A percentile compares a stretch with the other conserved stretches of the same genome.
Conservation (phyloP, 2,888 invertebrate species). For the Metellina segmentata region DNA sequence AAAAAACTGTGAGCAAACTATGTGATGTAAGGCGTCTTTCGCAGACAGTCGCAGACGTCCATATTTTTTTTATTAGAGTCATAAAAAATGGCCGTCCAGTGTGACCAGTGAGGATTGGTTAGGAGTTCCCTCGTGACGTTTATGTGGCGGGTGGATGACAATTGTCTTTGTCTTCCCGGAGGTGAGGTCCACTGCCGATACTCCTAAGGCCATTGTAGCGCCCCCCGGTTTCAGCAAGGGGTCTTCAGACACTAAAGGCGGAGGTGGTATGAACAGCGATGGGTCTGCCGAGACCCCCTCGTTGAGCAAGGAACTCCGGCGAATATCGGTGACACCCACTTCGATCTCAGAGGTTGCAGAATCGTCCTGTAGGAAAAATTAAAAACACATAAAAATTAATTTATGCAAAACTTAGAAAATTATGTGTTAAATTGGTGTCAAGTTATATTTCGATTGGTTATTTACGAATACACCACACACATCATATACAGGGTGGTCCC, state of each 20-base stretch:
- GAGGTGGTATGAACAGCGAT: slow-evolving; percentile 62
- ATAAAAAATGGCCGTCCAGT: slow-evolving; percentile 75
- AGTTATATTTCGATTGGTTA: too few species aligned
- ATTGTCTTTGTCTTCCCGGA: slow-evolving; percentile 75
- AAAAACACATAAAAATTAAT: background rate
- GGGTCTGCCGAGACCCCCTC: slow-evolving; percentile 57
- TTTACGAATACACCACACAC: too few species aligned
- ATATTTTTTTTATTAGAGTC: slow-evolving; percentile 34
- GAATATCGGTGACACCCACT: slow-evolving; percentile 41
- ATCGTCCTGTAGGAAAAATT: slow-evolving; percentile 51
- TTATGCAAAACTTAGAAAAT: background rate
- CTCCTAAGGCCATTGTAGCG: slow-evolving; percentile 68
- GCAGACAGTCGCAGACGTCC: background rate
- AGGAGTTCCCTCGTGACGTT: slow-evolving; percentile 44
- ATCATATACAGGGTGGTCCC: too few species aligned
- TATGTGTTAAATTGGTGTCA: background rate
- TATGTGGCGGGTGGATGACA: slow-evolving; percentile 68
- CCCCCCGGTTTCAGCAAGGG: slow-evolving; percentile 71
- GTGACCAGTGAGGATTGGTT: slow-evolving; percentile 63
- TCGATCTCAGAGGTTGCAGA: slow-evolving; percentile 44
- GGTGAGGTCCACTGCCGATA: slow-evolving; percentile 71
- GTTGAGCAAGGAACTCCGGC: slow-evolving; percentile 60
- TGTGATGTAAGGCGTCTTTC: background rate
- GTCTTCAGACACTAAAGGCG: slow-evolving; percentile 58
- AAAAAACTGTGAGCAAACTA: background rate